Evolutionary conservation across 2,797 vertebrate genomes (phyloP).

Genomic region (Clamator glandarius): DNA sequence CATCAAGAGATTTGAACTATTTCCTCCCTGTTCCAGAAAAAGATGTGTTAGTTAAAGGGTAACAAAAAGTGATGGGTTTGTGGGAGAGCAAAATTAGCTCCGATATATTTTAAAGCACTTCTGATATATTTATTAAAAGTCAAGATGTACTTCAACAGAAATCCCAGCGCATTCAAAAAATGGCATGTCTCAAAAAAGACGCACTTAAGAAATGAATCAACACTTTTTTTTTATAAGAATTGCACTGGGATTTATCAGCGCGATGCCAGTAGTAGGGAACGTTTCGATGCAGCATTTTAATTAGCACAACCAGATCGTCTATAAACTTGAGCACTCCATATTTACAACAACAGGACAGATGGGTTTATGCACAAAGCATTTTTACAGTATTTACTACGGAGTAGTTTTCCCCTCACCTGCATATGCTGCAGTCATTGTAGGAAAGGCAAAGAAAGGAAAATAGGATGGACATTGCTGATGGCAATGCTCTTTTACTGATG

Average conservation of each 20-base stretch:
- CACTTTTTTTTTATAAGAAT: background rate
- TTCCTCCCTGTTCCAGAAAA: background rate
- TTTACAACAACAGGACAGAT: background rate
- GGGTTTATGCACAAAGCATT: background rate
- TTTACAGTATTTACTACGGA: background rate
- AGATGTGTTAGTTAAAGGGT: background rate
- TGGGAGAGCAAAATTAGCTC: slow-evolving; percentile 9
- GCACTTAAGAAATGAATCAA: slow-evolving; percentile 45
- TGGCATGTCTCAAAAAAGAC: slow-evolving; percentile 34
- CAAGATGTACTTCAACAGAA: slow-evolving; percentile 62
- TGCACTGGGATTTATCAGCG: slow-evolving; percentile 41
- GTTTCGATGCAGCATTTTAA: slow-evolving; percentile 42
- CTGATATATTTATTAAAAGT: slow-evolving; percentile 60
- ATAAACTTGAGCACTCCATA: background rate
- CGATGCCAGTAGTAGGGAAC: background rate
- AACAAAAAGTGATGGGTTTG: slow-evolving; percentile 6
- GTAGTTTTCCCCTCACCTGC: background rate
- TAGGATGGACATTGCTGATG: background rate
- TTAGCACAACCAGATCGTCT: slow-evolving; percentile 14
- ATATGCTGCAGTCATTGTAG: background rate
- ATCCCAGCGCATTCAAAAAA: slow-evolving; percentile 22
- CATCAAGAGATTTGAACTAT: background rate
- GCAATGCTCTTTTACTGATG: background rate
- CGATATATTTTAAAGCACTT: slow-evolving; percentile 43
- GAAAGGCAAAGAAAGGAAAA: background rate